phyloP scores from a whole-genome alignment of 2,113 vertebrate genomes.

The Odontesthes bonariensis region DNA sequence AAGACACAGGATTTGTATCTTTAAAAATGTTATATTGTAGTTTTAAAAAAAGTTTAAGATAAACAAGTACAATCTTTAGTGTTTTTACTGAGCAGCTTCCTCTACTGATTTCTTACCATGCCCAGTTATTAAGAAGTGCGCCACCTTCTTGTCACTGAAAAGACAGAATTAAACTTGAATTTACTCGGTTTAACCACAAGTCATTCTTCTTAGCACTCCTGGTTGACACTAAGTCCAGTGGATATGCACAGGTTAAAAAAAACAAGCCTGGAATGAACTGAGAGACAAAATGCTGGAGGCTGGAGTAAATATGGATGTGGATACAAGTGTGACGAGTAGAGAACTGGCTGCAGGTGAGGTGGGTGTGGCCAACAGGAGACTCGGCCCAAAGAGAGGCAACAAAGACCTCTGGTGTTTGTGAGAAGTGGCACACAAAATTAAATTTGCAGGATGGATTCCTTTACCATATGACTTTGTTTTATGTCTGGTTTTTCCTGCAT shows the following conservation, averaged over 20 bases:
- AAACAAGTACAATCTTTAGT: too few relatives aligned
- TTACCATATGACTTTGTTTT: too few relatives aligned
- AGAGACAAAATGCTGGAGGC: background rate
- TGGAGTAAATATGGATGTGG: background rate
- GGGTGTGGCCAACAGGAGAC: background rate
- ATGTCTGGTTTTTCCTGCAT: too few relatives aligned
- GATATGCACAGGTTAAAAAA: background rate
- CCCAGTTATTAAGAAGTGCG: background rate
- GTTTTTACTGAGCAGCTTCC: too few relatives aligned
- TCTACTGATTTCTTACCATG: too few relatives aligned
- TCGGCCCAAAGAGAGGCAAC: background rate
- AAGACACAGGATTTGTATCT: too few relatives aligned
- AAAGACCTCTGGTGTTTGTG: conserved; percentile 4
- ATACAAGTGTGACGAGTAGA: background rate
- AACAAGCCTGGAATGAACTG: background rate
- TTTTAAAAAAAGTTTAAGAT: too few relatives aligned
- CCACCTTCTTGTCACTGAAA: background rate
- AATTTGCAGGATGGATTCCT: too few relatives aligned
- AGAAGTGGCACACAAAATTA: background rate
- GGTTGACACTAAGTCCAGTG: background rate
- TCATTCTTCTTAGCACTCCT: background rate
- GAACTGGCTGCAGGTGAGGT: background rate
- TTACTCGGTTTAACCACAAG: background rate
- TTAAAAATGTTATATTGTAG: too few relatives aligned
- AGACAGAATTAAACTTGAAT: too few relatives aligned